These are phyloP conservation scores for Drosophila serrata DNA, from an alignment of 1,140 invertebrate genomes.

Conservation along the genomic window DNA sequence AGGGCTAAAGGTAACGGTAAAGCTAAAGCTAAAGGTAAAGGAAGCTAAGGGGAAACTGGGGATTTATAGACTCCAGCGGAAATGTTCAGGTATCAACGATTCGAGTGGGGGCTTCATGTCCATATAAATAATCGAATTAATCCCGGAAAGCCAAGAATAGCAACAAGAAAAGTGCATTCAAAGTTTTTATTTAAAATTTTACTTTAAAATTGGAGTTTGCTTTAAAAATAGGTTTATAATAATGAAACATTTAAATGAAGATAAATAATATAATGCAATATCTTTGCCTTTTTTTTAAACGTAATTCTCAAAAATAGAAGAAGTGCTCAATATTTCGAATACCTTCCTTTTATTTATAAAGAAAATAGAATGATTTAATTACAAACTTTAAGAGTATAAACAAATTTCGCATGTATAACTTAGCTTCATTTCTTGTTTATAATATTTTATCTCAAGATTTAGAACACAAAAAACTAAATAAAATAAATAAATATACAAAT, in stretches of 20 bases:
- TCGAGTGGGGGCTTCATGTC: slow-evolving; percentile 22
- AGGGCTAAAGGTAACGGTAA: neutral
- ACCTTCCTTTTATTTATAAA: neutral
- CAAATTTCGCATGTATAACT: no score
- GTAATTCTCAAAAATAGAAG: no score
- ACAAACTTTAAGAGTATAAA: neutral
- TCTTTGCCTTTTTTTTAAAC: no score
- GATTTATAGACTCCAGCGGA: slow-evolving; percentile 46
- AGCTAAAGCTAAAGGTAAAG: neutral
- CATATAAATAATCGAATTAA: slow-evolving; percentile 51
- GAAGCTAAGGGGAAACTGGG: slow-evolving; percentile 16
- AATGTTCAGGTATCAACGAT: slow-evolving; percentile 46
- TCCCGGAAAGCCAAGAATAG: slow-evolving; percentile 24
- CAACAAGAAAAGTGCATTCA: slow-evolving; percentile 5
- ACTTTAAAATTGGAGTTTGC: neutral
- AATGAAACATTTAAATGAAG: neutral
- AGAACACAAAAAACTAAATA: neutral
- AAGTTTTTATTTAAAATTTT: neutral
- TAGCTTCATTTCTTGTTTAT: no score
- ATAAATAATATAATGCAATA: no score
- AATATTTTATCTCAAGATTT: neutral
- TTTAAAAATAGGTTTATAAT: neutral
- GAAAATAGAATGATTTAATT: neutral
- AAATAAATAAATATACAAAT: neutral
- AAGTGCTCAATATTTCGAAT: no score